phyloP scores from a whole-genome alignment of 2,888 invertebrate species.

The Drosophila gaucha region DNA sequence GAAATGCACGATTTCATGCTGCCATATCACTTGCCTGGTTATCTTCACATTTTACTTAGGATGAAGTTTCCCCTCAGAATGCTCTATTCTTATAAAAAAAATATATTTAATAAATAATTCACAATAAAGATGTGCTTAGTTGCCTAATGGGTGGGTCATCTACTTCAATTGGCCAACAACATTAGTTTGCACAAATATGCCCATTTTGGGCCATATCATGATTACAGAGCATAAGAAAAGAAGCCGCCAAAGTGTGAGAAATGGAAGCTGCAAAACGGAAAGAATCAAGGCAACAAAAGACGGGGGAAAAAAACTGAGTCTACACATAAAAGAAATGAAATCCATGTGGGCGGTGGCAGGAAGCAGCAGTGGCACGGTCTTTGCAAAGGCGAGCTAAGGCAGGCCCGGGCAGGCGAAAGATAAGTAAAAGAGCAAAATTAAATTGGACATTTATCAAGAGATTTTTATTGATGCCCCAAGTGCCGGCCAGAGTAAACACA shows the following conservation, averaged over 20 bases:
- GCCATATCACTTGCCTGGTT: too few relatives aligned
- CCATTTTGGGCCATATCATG: slow-evolving; percentile 63
- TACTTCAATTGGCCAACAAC: slow-evolving; percentile 33
- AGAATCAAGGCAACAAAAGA: slow-evolving; percentile 44
- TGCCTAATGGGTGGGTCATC: slow-evolving; percentile 14
- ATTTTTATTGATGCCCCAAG: slow-evolving; percentile 82
- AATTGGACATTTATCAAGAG: slow-evolving; percentile 83
- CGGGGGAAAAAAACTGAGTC: slow-evolving; percentile 8
- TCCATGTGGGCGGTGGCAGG: slow-evolving; percentile 52
- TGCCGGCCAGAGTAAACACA: slow-evolving; percentile 53
- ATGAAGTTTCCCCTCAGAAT: too few relatives aligned
- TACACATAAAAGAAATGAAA: slow-evolving; percentile 52
- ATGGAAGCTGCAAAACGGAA: slow-evolving; percentile 48
- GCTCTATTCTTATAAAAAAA: too few relatives aligned
- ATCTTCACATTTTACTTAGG: too few relatives aligned
- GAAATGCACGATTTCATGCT: too few relatives aligned
- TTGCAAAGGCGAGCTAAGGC: slow-evolving; percentile 27
- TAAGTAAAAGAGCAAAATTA: slow-evolving; percentile 81
- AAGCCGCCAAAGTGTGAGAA: slow-evolving; percentile 66
- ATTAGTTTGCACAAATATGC: slow-evolving; percentile 69
- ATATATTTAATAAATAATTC: not conserved
- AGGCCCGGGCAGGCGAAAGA: slow-evolving; percentile 46
- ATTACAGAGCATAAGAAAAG: slow-evolving; percentile 52
- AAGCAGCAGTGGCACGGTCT: not conserved
- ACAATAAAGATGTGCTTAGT: not conserved